Evolutionary conservation across 2,888 invertebrate genomes (phyloP), one percentile per base, ranked within the genome.

Genomic region (Clivina fossor): DNA sequence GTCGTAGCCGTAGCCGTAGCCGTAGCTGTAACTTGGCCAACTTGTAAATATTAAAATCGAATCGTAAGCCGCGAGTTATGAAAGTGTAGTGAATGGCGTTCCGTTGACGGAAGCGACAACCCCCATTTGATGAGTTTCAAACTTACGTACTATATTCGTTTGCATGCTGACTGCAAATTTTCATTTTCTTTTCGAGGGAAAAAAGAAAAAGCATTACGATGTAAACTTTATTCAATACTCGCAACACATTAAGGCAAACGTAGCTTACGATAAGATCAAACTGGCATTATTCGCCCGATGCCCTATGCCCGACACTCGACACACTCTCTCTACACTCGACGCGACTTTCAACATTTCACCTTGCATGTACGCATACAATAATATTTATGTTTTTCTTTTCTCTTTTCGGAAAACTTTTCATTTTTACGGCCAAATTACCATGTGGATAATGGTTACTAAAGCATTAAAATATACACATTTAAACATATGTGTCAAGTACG

Each of bases 21-120:
- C n/a, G n/a, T n/a, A n/a, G n/a, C n/a, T n/a, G n/a, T n/a, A 37
- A 37, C 4, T 37, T 16, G 16, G 13, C 16, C 16, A 37, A 37
- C 37, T 37, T 38, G 38, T 38, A 38, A 38, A 38, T 38, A 38
- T 38, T 38, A 15, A 38, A 38, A 38, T 37, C 38, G 38, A 7
- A 38, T 7, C 9, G 1, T 1, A 20, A 11, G 16, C 37, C 7
- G 16, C 37, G 20, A 38, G 18, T 38, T 38, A 38, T 38, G 38
- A 38, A 38, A 38, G 11, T n/a, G 38, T 38, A 38, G 38, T 38
- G 19, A 38, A 11, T 9, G 26, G 9, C 37, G 7, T 3, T 7
- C 37, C 37, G 15, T 16, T 37, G 32, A 8, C 33, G 11, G 33
- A 11, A 33, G 37, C 20, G 5, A n/a, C 9, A 11, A n/a, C 19